Percentiles rank a stretch among this genome's conserved stretches.
Conservation (phyloP, 2,888 invertebrate genomes). For the Melipona beecheii region DNA sequence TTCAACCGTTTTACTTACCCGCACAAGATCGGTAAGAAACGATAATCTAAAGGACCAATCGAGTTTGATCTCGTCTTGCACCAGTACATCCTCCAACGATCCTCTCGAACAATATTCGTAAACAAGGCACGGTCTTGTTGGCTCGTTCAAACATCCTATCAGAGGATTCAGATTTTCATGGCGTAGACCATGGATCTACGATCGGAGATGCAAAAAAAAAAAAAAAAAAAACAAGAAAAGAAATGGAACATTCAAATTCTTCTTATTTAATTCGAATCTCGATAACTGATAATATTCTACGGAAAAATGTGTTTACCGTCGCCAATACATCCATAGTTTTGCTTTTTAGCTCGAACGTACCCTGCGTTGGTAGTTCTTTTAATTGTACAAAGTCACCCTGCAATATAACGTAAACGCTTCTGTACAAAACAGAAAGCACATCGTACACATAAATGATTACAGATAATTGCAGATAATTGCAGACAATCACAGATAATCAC, state of each 20-base stretch:
- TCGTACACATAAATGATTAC: background rate
- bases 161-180: constrained; percentile 97
- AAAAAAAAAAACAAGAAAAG: too few species aligned
- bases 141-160: constrained; percentile 93
- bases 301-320: constrained; percentile 83
- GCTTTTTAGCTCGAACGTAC: constrained; percentile 90
- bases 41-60: constrained; percentile 98
- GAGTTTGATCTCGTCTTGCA: constrained; percentile 95
- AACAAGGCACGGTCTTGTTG: constrained; percentile 91
- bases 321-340: constrained; percentile 92
- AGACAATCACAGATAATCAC: background rate
- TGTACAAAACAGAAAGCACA: background rate
- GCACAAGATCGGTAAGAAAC: constrained; percentile 95
- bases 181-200: constrained; percentile 91
- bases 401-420: too few species aligned
- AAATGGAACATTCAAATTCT: background rate
- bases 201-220: background rate
- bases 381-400: constrained; percentile 96
- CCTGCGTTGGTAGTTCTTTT: constrained; percentile 89
- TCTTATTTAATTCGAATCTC: background rate
- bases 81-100: constrained; percentile 94
- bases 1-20: constrained; percentile 85
- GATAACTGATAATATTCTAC: background rate
- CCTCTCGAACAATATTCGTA: constrained; percentile 95
- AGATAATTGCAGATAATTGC: background rate